A percentile compares a stretch with the other conserved stretches of the same genome.
phyloP scores from a whole-genome alignment of 2,797 vertebrate species.

The Trachurus trachurus region DNA sequence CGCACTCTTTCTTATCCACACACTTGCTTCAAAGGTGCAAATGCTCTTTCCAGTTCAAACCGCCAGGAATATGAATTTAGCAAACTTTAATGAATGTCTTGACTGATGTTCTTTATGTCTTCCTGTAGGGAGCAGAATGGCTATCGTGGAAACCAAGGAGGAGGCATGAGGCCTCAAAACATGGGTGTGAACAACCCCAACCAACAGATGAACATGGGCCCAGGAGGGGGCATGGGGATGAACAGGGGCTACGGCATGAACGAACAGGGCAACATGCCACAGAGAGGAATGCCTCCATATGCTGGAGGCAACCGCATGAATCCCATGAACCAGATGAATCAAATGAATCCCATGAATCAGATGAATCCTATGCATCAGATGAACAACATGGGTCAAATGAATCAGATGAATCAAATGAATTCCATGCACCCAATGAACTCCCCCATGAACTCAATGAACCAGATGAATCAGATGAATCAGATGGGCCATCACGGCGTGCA shows the following conservation, averaged over 20 bases:
- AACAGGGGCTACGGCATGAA: conserved; percentile 88
- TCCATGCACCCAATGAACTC: conserved; percentile 78
- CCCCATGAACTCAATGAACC: conserved; percentile 76
- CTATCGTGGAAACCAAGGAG: conserved; percentile 90
- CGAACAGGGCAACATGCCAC: conserved; percentile 88
- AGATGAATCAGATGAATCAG: conserved; percentile 77
- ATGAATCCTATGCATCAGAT: conserved; percentile 80
- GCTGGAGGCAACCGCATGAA: conserved; percentile 80
- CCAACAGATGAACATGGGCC: conserved; percentile 87
- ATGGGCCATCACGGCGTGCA: conserved; percentile 85
- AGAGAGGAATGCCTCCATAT: conserved; percentile 88
- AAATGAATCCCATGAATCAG: conserved; percentile 74
- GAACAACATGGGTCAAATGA: conserved; percentile 82
- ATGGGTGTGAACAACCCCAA: conserved; percentile 86
- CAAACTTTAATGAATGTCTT: not conserved
- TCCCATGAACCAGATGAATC: conserved; percentile 80
- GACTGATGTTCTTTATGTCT: not conserved
- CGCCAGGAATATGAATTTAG: not conserved
- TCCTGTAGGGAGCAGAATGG: conserved; percentile 92
- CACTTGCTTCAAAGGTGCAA: conserved; percentile 95
- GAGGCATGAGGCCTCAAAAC: conserved; percentile 87
- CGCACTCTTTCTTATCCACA: conserved; percentile 93
- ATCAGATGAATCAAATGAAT: conserved; percentile 73
- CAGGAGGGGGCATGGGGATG: conserved; percentile 84
- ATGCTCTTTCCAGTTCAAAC: conserved; percentile 2